Evolutionary conservation across 2,888 invertebrate genomes (phyloP), one percentile per base, ranked within the genome.

Genomic region (Hartigia nigra): DNA sequence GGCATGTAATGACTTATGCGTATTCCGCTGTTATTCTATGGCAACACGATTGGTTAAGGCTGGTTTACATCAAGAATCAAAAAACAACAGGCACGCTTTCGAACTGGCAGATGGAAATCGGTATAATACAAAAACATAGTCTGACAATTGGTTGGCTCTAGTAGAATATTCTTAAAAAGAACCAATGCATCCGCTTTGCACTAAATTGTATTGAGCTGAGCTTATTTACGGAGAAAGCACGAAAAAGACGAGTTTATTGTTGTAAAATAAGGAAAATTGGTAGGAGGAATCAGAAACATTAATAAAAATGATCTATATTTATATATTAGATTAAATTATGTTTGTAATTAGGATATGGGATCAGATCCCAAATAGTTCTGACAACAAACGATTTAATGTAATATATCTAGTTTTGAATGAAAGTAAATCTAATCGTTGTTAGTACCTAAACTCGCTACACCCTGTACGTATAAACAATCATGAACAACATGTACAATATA

Each of bases 401-500:
- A 14, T 23, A 75, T 9, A 12, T 70, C 4, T 23, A 72, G 72
- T 77, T 4, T 37, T 55, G 23, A 35, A 12, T 34, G 35, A 35
- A 74, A 31, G 74, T 23, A 32, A 75, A 77, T 74, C 23, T 35
- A 23, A 11, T 74, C 34, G 36, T 31, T 32, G 14, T 12, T 14
- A 69, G 75, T 74, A n/a, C 31, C 77, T 69, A 70, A 12, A 75
- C 31, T 23, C 39, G 39, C 39, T 55, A 55, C 39, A 55, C 39
- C 39, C 39, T 82, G 81, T 83, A 79, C 82, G 84, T 86, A 83
- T 87, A 82, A 86, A 89, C 87, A 88, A 88, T 86, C 86, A 86
- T 88, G 85, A 89, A 89, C 89, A 88, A 89, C 86, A 86, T 86
- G 87, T 86, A 87, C 84, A 87, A 82, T 82, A 87, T 82, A 81